Percentiles rank a stretch among this genome's conserved stretches.
Evolutionary conservation across 2,888 invertebrate genomes (phyloP).

Genomic region (Ormyrus labotus): DNA sequence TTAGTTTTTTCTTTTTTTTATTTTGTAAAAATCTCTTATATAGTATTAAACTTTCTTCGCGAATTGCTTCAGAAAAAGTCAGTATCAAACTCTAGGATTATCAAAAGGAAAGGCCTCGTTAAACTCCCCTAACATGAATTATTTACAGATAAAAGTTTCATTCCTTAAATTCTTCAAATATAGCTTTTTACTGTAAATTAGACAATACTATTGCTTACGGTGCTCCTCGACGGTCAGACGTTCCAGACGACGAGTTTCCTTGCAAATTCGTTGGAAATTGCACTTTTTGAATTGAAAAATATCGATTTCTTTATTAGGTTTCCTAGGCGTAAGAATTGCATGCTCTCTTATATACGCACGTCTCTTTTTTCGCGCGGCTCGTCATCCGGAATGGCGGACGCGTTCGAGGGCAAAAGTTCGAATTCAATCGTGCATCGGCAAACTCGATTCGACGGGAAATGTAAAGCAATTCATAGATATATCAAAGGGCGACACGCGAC

Average conservation of each 20-base stretch:
- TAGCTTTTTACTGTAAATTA: too few species aligned
- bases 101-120: slow-evolving; percentile 55
- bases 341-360: neutral
- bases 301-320: too few species aligned
- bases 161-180: too few species aligned
- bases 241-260: too few species aligned
- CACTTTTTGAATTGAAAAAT: neutral
- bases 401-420: slow-evolving; percentile 20
- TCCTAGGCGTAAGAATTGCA: neutral
- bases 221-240: too few species aligned
- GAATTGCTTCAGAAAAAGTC: slow-evolving; percentile 35
- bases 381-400: slow-evolving; percentile 10
- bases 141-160: neutral
- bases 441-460: slow-evolving; percentile 29
- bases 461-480: slow-evolving; percentile 36
- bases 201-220: too few species aligned
- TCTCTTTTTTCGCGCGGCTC: neutral
- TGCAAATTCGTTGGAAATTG: neutral
- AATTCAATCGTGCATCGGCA: slow-evolving; percentile 15
- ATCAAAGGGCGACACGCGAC: slow-evolving; percentile 24
- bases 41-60: slow-evolving; percentile 46
- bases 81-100: slow-evolving; percentile 47
- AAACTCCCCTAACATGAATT: slow-evolving; percentile 21
- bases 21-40: slow-evolving; percentile 43
- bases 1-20: slow-evolving; percentile 9